A percentile compares a stretch with the other conserved stretches of the same genome.
These are phyloP conservation scores for Gymnobelideus leadbeateri DNA, from an alignment of 2,113 vertebrate species.

Conservation along the genomic window DNA sequence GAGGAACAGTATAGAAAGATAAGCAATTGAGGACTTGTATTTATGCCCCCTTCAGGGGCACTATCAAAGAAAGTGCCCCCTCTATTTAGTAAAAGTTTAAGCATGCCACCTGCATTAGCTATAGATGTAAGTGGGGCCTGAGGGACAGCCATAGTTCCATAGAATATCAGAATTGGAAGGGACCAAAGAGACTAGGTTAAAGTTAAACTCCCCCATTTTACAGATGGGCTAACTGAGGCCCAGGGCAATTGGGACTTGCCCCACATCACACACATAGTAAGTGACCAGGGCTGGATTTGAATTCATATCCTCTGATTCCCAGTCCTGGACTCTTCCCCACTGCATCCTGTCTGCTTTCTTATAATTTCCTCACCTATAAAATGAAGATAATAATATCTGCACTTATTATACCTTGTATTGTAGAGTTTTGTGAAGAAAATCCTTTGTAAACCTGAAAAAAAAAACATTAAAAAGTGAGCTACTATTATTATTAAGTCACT, in stretches of 20 bases:
- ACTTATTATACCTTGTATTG: neutral
- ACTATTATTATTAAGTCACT: slow-evolving; percentile 25
- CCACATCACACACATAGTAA: neutral
- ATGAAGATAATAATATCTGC: neutral
- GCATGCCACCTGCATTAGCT: neutral
- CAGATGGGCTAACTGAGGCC: neutral
- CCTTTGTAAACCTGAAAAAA: neutral
- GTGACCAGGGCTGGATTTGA: neutral
- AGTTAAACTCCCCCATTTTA: neutral
- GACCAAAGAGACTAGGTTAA: neutral
- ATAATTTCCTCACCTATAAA: neutral
- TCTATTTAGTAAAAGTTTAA: slow-evolving; percentile 58
- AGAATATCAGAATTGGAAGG: slow-evolving; percentile 36
- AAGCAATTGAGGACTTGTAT: slow-evolving; percentile 32
- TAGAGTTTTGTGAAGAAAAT: neutral
- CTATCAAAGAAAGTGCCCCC: slow-evolving; percentile 6
- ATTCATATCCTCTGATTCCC: neutral
- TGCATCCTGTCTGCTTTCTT: neutral
- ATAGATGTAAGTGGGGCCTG: neutral
- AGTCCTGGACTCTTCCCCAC: neutral
- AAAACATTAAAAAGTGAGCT: neutral
- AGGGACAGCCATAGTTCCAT: slow-evolving; percentile 8
- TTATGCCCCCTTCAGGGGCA: slow-evolving; percentile 20
- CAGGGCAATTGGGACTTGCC: neutral
- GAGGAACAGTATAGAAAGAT: slow-evolving; percentile 62